Base-by-base conservation (phyloP, 1,140 invertebrate genomes). In the Frieseomelitta varia region DNA sequence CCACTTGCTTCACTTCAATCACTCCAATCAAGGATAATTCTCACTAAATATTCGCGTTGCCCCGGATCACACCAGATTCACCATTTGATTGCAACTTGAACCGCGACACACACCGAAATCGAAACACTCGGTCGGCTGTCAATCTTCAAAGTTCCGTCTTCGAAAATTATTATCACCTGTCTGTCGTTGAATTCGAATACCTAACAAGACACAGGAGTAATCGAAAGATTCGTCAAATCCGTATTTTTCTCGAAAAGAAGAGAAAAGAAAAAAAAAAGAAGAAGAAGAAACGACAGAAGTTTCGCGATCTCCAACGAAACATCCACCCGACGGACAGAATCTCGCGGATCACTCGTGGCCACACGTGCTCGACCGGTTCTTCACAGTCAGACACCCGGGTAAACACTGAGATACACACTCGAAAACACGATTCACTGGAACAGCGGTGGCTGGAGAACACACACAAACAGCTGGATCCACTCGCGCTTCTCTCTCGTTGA, bases 361-460 rank as follows among this genome's bases (percentile, higher is more conserved):
- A 56, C 71, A 73, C 83, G 77, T 88, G 86, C 75, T 55, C n/a
- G 56, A 69, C 65, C 61, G 30, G 79, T 77, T 55, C 67, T 30
- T 76, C 81, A 47, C 71, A 61, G 61, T 65, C 56, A 74, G 14
- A 58, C 80, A 87, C 76, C 27, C 58, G 51, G 39, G 65, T 27
- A 76, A 80, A 84, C 87, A 87, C 87, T 87, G 39, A 47, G 47
- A 83, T 79, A 86, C 34, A 39, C 83, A 86, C 79, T 79, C 51
- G 56, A 24, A n/a, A 17, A 73, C 86, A 87, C 74, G 15, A 86
- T 72, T 83, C 85, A 86, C 86, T n/a, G 4, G 55, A 10, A 17
- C 8, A 17, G 63, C 0, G 63, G 27, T 15, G 17, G n/a, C 6
- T n/a, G n/a, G n/a, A n/a, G 4, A 8, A 6, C 39, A 83, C 30